Base-by-base conservation (phyloP, 2,888 invertebrate species). In the Toxonevra muliebris region DNA sequence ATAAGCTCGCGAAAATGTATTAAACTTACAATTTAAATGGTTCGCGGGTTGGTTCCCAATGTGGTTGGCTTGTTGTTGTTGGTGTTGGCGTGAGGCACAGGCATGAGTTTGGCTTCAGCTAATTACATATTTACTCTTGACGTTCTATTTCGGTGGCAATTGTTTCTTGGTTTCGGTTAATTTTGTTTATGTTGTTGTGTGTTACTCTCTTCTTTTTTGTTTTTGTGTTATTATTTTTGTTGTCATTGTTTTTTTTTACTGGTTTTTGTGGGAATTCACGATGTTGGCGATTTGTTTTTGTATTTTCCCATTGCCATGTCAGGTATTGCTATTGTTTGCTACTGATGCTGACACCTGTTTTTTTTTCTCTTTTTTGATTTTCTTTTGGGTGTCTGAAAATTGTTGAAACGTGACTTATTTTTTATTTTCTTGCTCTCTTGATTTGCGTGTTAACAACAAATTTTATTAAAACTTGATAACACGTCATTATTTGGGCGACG, bases 391-490 rank as follows among this genome's bases (percentile, higher is more conserved):
- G 43, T 11, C 10, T 17, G 41, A 12, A 64, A 48, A 54, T 53
- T 40, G 53, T 17, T 42, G 17, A 11, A 62, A 42, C 62, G 62
- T 62, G 62, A 62, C 54, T 62, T 54, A 40, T 30, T 30, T 30
- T 30, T 30, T 30, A 7, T 30, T 17, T 5, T 48, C 11, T n/a
- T 48, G 48, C 11, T 15, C 11, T n/a, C 20, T 64, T 45, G 45
- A 57, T 64, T 78, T 77, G 77, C 77, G 77, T 77, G 77, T 70
- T 74, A 68, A 61, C 20, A 71, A 52, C 71, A 54, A 71, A 74
- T 79, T 78, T 77, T 41, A 61, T 64, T 12, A 66, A 66, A 64
- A 53, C 15, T n/a, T 41, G 15, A 30, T 50, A 63, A 45, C 4
- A 12, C 59, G 13, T 43, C 57, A 57, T 30, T 30, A 20, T n/a